Base-by-base conservation (phyloP, 2,888 invertebrate genomes). In the Apotomis turbidana region DNA sequence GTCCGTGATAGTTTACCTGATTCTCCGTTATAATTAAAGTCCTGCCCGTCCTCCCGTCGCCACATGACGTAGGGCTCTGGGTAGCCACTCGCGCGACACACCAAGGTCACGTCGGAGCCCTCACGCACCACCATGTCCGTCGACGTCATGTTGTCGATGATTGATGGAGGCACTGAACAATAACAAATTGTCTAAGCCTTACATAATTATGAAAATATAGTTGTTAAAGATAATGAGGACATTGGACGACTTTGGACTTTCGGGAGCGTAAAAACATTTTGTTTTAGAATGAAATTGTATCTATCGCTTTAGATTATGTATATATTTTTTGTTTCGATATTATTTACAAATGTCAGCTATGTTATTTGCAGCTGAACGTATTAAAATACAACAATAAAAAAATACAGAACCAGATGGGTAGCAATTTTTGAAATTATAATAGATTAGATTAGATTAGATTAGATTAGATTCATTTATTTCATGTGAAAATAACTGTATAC, bases 41-140 rank as follows among this genome's bases (percentile, higher is more conserved):
- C 97, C 83, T 96, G 96, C 75, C 97, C 97, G 85, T 98, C 98
- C 88, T 98, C 98, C 67, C 98, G 94, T 62, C 97, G 94, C 98
- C 98, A 98, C 96, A 97, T 97, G 81, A 98, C 97, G 87, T 97
- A 97, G 67, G 98, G 98, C 84, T 97, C 97, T 0, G 97, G 97
- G 89, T 97, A 97, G 78, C 98, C 98, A 41, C 95, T 95, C 52
- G 98, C 98, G 83, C 97, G 97, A 88, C 98, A 98, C 81, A 96
- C 96, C 86, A 98, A 91, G 79, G 97, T 97, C 75, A 98, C 97
- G 89, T 98, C 97, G 74, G 96, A 95, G 10, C 97, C 97, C 90
- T 98, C 98, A 70, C 97, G 94, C 44, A 98, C 97, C 68, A 97
- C 97, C 95, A 98, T 96, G 88, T 98, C 98, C 74, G 97, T 96